Evolutionary conservation across 2,797 vertebrate species (phyloP), one percentile per base, ranked within the genome.

Genomic region (Aeoliscus strigatus): DNA sequence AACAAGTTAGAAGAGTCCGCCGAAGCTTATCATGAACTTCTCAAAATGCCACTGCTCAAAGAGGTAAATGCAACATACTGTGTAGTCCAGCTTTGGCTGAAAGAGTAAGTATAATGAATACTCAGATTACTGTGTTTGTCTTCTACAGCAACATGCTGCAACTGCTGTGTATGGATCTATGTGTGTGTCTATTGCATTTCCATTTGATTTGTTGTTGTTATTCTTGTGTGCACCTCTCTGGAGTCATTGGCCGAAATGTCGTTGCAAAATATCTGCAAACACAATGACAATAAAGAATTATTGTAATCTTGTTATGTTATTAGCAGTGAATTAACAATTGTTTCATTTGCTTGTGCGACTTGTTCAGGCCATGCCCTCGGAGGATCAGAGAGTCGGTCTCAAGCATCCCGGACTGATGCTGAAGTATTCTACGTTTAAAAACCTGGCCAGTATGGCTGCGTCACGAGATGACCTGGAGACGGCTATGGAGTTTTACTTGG

Each of bases 371-470:
- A 77, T 92, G 73, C 86, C 91, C 4, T 91, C 93, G 1, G 93
- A 94, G 21, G 93, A 97, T 73, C 93, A 97, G 76, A 91, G 88
- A 44, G 91, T 94, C 29, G 96, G 93, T 5, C 79, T 96, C 64
- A 98, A 96, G 47, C 94, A 96, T 66, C 95, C 96, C 1, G 96
- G 96, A 6, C 75, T 98, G 66, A 96, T 97, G 90, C 76, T 98
- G 40, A 99, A 99, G 62, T 98, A 99, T 63, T 99, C 96, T 17
- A 98, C 96, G 0, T 98, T 93, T 56, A 98, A 99, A 79, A 99
- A 99, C 77, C 63, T 99, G 55, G 96, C 94, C 3, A 97, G 88
- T 38, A 81, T 99, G 69, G 82, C 95, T 7, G 91, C 88, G 0
- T 88, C 86, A 2, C 77, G 88, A 12, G 94, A 94, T 34, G 90